Evolutionary conservation across 1,140 invertebrate genomes (phyloP).

Genomic region (Pseudomyrmex sp.): DNA sequence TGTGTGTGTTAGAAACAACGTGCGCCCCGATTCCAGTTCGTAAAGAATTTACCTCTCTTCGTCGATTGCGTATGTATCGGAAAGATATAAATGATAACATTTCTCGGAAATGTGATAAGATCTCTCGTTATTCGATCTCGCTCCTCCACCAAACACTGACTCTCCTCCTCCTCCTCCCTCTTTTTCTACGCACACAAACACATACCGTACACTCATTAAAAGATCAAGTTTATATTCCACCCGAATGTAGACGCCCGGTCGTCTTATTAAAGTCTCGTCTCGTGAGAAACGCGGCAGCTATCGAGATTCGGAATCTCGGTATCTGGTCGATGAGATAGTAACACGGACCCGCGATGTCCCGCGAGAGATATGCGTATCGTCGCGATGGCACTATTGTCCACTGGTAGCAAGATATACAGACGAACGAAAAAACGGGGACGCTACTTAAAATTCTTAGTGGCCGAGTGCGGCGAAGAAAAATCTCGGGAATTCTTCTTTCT

Average conservation of each 20-base stretch:
- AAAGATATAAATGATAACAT: background rate
- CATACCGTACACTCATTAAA: background rate
- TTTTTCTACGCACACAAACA: too few species aligned
- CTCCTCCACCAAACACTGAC: background rate
- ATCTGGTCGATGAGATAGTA: constrained; percentile 25
- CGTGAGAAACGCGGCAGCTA: constrained; percentile 37
- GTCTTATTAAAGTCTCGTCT: constrained; percentile 34
- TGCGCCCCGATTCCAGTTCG: too few species aligned
- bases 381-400: constrained; percentile 42
- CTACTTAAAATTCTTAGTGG: constrained; percentile 55
- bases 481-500: constrained; percentile 31
- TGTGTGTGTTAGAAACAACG: too few species aligned
- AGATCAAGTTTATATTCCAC: constrained; percentile 8
- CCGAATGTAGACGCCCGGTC: background rate
- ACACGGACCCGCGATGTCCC: constrained; percentile 14
- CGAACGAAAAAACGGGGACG: constrained; percentile 48
- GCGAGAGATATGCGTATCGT: constrained; percentile 33
- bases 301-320: constrained; percentile 37
- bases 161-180: too few species aligned
- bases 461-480: constrained; percentile 33
- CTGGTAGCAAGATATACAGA: constrained; percentile 38
- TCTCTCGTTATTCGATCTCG: background rate
- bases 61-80: constrained; percentile 1
- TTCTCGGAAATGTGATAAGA: background rate
- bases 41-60: constrained; percentile 10